Conservation (phyloP, 2,113 vertebrate genomes). For the Gavia stellata region DNA sequence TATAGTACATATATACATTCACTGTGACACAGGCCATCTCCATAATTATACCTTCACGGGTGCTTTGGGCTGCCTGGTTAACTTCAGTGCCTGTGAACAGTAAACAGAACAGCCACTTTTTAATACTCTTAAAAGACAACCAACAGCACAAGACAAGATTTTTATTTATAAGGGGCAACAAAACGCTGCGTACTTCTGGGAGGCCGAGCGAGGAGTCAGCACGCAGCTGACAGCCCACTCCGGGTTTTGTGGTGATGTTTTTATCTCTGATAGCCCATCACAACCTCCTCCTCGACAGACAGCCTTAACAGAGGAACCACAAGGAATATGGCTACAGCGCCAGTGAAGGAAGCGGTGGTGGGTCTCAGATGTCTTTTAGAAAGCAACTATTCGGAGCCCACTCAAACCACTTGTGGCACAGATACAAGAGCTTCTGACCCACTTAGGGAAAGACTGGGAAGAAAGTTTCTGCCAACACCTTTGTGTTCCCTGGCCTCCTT, state of each 20-base stretch:
- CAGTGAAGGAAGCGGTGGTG: not conserved
- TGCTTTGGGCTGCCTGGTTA: slow-evolving; percentile 78
- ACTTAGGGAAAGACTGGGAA: not conserved
- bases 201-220: not conserved
- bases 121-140: not conserved
- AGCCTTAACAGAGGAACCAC: not conserved
- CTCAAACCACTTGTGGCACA: not conserved
- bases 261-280: not conserved
- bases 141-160: not conserved
- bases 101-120: slow-evolving; percentile 7
- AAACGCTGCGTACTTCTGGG: rapidly evolving
- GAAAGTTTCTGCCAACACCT: not conserved
- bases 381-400: not conserved
- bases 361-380: not conserved
- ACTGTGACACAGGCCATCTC: not conserved
- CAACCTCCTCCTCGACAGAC: not conserved
- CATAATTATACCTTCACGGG: slow-evolving; percentile 76
- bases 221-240: not conserved
- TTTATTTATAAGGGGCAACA: not conserved
- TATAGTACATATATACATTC: slow-evolving; percentile 72
- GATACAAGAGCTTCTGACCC: not conserved
- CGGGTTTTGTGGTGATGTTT: not conserved
- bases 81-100: slow-evolving; percentile 77
- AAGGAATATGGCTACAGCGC: not conserved
- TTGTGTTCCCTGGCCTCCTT: not conserved